Base-by-base conservation (phyloP, 1,140 invertebrate genomes). In the Drosophila auraria region DNA sequence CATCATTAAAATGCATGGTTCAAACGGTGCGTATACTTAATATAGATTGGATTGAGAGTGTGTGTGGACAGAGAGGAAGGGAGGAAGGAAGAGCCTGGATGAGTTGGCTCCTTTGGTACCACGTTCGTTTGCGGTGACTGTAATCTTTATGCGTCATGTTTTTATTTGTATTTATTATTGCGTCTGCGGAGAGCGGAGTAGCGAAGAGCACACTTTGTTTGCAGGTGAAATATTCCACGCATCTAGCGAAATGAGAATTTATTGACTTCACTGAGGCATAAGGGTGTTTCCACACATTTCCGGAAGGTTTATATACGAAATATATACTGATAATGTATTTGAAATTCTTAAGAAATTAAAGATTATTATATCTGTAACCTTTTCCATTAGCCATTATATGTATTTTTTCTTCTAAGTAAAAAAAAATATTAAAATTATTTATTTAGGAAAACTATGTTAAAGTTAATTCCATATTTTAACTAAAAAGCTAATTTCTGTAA, bases 1-100 rank as follows among this genome's bases (percentile, higher is more conserved):
- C 87, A 90, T 90, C 86, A 90, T 90, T 90, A 90, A 90, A 90
- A 90, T 91, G 87, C 86, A 90, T 90, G 86, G 86, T 79, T 87
- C 86, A 89, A 87, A 84, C 81, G 61, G 69, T 91, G 82, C 87
- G 87, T 86, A 87, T 82, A 82, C 82, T 86, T 80, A 87, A 91
- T 86, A 91, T 87, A 90, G 86, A 91, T 91, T 87, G 80, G 69
- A 73, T 54, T 61, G 49, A 45, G 45, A 33, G 49, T 56, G 63
- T 25, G 53, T n/a, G n/a, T 25, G 8, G 2, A 23, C 11, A 7
- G 44, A 27, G 1, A 11, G 40, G 38, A 11, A 23, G n/a, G 14
- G 33, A 27, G 14, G 33, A 27, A 11, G 23, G 47, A 5, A 58
- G 74, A 27, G 11, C 56, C 73, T 57, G 23, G 64, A 71, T 71